These are phyloP conservation scores for Sebastes cheni DNA, from an alignment of 2,797 vertebrate species.

Conservation along the genomic window DNA sequence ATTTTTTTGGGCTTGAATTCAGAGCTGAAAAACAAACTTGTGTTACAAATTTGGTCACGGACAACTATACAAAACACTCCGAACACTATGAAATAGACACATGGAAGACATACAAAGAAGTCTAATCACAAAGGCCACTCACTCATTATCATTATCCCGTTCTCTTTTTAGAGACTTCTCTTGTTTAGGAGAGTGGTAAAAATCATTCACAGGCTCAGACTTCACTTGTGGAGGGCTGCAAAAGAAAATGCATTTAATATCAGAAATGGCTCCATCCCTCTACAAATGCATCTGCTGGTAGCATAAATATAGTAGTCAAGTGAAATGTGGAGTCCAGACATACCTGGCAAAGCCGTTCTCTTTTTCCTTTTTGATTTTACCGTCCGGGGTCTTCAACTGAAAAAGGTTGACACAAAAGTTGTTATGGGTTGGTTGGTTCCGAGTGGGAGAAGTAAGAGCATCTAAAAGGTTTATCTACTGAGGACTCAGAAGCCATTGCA, in stretches of 20 bases:
- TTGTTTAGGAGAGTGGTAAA: slow-evolving; percentile 87
- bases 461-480: background rate
- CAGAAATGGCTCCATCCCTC: background rate
- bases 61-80: background rate
- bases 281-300: background rate
- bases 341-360: slow-evolving; percentile 98
- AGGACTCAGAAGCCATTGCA: background rate
- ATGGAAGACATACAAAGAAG: background rate
- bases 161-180: slow-evolving; percentile 92
- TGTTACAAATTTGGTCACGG: background rate
- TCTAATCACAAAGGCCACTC: slow-evolving; percentile 64
- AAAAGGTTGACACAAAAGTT: slow-evolving; percentile 35
- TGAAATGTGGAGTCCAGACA: background rate
- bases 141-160: slow-evolving; percentile 92
- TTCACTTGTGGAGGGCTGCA: slow-evolving; percentile 90
- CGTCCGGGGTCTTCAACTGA: slow-evolving; percentile 85
- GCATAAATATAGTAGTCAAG: background rate
- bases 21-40: slow-evolving; percentile 74
- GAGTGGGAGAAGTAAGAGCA: background rate
- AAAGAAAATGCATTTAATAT: background rate
- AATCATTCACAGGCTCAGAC: slow-evolving; percentile 90
- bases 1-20: slow-evolving; percentile 96
- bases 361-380: slow-evolving; percentile 93
- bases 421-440: background rate
- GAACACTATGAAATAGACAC: background rate